Evolutionary conservation across 2,888 invertebrate species (phyloP).

Genomic region (Ophonus ardosiacus): DNA sequence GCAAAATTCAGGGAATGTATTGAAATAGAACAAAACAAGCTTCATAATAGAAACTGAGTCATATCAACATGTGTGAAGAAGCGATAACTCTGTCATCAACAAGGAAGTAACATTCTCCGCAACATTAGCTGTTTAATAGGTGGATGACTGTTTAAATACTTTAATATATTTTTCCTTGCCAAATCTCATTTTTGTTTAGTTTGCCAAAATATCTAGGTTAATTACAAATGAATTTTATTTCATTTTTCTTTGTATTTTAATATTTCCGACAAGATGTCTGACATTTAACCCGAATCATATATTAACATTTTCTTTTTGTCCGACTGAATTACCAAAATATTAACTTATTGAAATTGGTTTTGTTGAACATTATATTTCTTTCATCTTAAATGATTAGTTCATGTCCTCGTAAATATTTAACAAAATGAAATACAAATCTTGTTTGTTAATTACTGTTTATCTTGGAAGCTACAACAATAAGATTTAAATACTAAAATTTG

Average conservation of each 20-base stretch:
- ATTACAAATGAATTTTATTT: slow-evolving; percentile 40
- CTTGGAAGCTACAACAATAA: slow-evolving; percentile 9
- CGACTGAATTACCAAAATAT: neutral
- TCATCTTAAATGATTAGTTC: slow-evolving; percentile 27
- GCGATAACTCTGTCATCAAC: slow-evolving; percentile 16
- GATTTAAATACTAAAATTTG: slow-evolving; percentile 5
- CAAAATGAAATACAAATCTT: slow-evolving; percentile 12
- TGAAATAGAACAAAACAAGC: neutral
- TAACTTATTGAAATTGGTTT: neutral
- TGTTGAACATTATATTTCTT: neutral
- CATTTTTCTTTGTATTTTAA: slow-evolving; percentile 26
- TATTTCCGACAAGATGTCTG: slow-evolving; percentile 22
- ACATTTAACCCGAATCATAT: neutral
- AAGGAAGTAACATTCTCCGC: slow-evolving; percentile 16
- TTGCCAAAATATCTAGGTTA: slow-evolving; percentile 36
- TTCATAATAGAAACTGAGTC: neutral
- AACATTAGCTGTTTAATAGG: slow-evolving; percentile 12
- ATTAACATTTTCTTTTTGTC: slow-evolving; percentile 20
- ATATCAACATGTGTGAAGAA: neutral
- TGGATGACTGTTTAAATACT: slow-evolving; percentile 30
- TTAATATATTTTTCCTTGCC: slow-evolving; percentile 28
- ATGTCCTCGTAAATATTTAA: slow-evolving; percentile 25
- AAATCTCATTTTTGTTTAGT: slow-evolving; percentile 26
- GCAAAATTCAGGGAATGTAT: too few species aligned
- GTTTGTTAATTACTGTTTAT: slow-evolving; percentile 33